These are phyloP conservation scores for Pilophorus perplexus DNA, from an alignment of 2,888 invertebrate genomes.

Conservation along the genomic window DNA sequence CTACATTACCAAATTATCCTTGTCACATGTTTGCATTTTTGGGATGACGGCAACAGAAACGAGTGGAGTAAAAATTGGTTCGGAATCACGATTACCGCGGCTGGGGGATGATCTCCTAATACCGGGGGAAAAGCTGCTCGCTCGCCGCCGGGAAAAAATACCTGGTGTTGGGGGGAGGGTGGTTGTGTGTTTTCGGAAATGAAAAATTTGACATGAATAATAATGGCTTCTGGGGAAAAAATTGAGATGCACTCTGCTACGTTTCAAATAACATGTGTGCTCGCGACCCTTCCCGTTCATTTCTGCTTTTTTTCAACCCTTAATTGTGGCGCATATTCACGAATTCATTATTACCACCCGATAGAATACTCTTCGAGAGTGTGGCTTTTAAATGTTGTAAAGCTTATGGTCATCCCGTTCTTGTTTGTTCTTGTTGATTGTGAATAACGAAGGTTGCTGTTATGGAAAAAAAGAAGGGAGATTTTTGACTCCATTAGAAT, in stretches of 20 bases:
- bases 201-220: conserved; percentile 32
- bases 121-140: too few species aligned
- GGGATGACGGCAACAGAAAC: conserved; percentile 24
- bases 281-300: too few species aligned
- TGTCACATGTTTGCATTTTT: conserved; percentile 34
- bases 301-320: conserved; percentile 1
- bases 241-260: conserved; percentile 11
- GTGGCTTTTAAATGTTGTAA: too few species aligned
- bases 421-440: too few species aligned
- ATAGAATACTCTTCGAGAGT: neutral
- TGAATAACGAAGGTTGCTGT: too few species aligned
- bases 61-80: conserved; percentile 23
- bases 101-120: conserved; percentile 19
- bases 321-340: conserved; percentile 30
- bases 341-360: conserved; percentile 22
- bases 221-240: conserved; percentile 8
- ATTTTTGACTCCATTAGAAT: too few species aligned
- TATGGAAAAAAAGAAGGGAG: too few species aligned
- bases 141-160: too few species aligned
- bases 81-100: conserved; percentile 31
- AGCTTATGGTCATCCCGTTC: too few species aligned
- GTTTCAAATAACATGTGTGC: conserved; percentile 16
- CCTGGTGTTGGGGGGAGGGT: too few species aligned
- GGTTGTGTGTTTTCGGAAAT: conserved; percentile 27
- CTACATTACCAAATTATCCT: conserved; percentile 35